These are phyloP conservation scores for Xiphorhynchus elegans DNA, from an alignment of 2,113 vertebrate genomes.

Conservation along the genomic window DNA sequence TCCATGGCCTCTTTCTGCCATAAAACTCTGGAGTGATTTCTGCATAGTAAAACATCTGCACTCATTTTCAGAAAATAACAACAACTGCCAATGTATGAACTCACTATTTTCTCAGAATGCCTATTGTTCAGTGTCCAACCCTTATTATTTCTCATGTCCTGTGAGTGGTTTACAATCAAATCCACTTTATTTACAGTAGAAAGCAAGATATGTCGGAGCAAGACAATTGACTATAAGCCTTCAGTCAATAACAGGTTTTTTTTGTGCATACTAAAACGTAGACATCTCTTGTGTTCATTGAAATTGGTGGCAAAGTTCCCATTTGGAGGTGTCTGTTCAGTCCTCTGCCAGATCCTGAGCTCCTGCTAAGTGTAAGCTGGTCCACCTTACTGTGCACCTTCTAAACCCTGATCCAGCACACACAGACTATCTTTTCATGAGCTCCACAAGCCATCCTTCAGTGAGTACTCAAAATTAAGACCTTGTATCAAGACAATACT, in stretches of 20 bases:
- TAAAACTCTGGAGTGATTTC: slow-evolving; percentile 50
- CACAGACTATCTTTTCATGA: background rate
- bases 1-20: slow-evolving; percentile 20
- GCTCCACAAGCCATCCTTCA: background rate
- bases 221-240: slow-evolving; percentile 9
- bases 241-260: slow-evolving; percentile 35
- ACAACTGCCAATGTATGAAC: slow-evolving; percentile 43
- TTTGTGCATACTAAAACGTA: background rate
- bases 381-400: background rate
- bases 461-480: background rate
- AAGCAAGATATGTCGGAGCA: slow-evolving; percentile 35
- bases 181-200: slow-evolving; percentile 35
- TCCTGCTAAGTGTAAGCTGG: background rate
- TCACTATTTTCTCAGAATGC: slow-evolving; percentile 41
- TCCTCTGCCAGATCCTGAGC: background rate
- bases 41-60: slow-evolving; percentile 54
- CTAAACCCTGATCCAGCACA: background rate
- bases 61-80: slow-evolving; percentile 54
- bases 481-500: background rate
- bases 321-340: background rate
- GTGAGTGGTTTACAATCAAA: slow-evolving; percentile 44
- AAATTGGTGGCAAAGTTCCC: background rate
- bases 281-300: background rate
- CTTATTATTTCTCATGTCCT: slow-evolving; percentile 57
- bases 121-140: slow-evolving; percentile 21